Evolutionary conservation across 1,140 invertebrate genomes (phyloP).

Genomic region (Magallana ariakensis): DNA sequence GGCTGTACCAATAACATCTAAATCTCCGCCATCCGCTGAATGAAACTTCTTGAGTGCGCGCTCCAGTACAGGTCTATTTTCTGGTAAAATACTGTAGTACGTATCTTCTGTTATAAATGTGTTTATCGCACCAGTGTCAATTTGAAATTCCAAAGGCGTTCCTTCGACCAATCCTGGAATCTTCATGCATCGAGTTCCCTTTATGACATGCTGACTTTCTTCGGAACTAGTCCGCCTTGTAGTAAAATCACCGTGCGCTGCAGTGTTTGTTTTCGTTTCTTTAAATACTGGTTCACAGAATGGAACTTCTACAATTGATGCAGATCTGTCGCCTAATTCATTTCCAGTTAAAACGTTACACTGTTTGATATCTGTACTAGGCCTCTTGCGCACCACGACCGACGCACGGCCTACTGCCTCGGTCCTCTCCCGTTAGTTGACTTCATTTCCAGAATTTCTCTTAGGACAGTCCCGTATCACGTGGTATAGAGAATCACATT

Average conservation of each 20-base stretch:
- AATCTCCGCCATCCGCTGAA: conserved; percentile 24
- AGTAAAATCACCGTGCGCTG: conserved; percentile 1
- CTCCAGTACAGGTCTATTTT: conserved; percentile 40
- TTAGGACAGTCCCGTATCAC: background rate
- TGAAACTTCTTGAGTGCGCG: conserved; percentile 18
- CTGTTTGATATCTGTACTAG: background rate
- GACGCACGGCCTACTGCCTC: conserved; percentile 35
- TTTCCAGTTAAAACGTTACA: background rate
- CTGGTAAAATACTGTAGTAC: conserved; percentile 33
- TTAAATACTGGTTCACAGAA: background rate
- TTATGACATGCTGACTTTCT: background rate
- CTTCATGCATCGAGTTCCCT: conserved; percentile 23
- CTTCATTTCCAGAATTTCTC: conserved; percentile 18
- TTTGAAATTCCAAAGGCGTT: conserved; percentile 25
- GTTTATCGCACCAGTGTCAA: conserved; percentile 39
- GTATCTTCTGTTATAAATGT: conserved; percentile 39
- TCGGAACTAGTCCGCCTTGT: background rate
- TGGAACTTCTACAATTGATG: background rate
- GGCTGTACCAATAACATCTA: conserved; percentile 26
- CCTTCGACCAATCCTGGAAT: conserved; percentile 19
- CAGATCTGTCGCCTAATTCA: background rate
- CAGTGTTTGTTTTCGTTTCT: background rate
- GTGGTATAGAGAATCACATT: background rate
- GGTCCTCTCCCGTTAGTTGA: conserved; percentile 4
- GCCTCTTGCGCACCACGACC: background rate